Base-by-base conservation (phyloP, 2,113 vertebrate species). In the Xiphorhynchus elegans region DNA sequence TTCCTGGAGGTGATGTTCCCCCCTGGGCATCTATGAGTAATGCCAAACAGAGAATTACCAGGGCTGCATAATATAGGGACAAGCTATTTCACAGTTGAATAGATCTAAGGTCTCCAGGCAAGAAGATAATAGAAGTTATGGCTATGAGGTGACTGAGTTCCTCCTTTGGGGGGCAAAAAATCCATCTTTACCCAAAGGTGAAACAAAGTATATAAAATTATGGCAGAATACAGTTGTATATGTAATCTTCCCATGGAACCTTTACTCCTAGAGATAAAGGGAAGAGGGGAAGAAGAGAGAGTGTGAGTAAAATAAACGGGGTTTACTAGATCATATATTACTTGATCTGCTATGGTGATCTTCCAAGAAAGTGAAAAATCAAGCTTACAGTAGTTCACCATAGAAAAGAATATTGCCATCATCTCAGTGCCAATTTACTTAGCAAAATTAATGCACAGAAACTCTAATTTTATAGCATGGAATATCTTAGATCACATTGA, bases 71-170 rank as follows among this genome's bases (percentile, higher is more conserved):
- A 91, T 52, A 47, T 3, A 73, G 53, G 73, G 37, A 70, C 52
- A 78, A 93, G 39, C 40, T 96, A 86, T 80, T 96, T 93, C 81
- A 87, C 75, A 91, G 87, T 3, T 93, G 76, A 84, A 66, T 63
- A 94, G 84, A 56, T 62, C 37, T 70, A 69, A 86, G 49, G 37
- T 93, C 59, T 93, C 49, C 73, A 64, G 52, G 81, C 72, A 89
- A 94, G 35, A 77, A 76, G 64, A 69, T 89, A 66, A 76, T 79
- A 87, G 78, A 75, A 90, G 73, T 70, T 56, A 75, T 68, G 80
- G 40, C 47, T 55, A 53, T 80, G 68, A 95, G 78, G 56, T 86
- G 76, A 47, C 52, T 68, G 56, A 37, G 56, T 35, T 93, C 42
- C 56, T 92, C 46, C 84, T 39, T 69, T 47, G 55, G 28, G 40